Evolutionary conservation across 2,797 vertebrate species (phyloP).

Genomic region (Lepilemur septentrionalis): DNA sequence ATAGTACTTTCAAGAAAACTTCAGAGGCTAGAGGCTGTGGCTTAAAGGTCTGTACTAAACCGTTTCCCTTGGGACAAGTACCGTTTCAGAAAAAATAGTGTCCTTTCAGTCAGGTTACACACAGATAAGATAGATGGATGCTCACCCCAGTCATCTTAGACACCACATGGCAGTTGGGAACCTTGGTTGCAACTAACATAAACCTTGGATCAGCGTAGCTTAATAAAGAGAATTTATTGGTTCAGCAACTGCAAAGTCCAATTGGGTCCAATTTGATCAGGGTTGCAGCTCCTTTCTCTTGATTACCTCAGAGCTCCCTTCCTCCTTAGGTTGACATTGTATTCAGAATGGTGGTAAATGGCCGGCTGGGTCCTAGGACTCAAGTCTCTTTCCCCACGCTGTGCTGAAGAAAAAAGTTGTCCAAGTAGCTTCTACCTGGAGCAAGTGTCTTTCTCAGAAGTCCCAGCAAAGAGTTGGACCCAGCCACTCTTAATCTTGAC

Average conservation of each 20-base stretch:
- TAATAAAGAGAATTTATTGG: background rate
- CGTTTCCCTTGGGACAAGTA: background rate
- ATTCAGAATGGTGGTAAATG: background rate
- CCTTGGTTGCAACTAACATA: background rate
- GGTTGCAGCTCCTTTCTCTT: background rate
- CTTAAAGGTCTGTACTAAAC: background rate
- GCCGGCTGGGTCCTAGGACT: background rate
- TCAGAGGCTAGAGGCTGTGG: background rate
- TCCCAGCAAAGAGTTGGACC: background rate
- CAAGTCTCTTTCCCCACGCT: background rate
- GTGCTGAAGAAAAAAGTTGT: background rate
- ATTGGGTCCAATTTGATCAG: background rate
- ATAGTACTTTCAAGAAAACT: background rate
- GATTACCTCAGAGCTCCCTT: background rate
- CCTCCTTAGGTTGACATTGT: background rate
- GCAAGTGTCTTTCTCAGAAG: background rate
- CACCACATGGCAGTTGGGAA: background rate
- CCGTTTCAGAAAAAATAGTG: background rate
- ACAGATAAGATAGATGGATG: background rate
- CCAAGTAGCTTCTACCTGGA: background rate
- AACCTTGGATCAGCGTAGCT: background rate
- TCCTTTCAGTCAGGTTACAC: background rate
- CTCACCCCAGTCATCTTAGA: background rate
- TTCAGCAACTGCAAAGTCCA: background rate
- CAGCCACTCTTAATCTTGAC: background rate